Evolutionary conservation across 35 echinoderm and acorn worm genomes (phyloP).

Genomic region (Heliocidaris erythrogramma): DNA sequence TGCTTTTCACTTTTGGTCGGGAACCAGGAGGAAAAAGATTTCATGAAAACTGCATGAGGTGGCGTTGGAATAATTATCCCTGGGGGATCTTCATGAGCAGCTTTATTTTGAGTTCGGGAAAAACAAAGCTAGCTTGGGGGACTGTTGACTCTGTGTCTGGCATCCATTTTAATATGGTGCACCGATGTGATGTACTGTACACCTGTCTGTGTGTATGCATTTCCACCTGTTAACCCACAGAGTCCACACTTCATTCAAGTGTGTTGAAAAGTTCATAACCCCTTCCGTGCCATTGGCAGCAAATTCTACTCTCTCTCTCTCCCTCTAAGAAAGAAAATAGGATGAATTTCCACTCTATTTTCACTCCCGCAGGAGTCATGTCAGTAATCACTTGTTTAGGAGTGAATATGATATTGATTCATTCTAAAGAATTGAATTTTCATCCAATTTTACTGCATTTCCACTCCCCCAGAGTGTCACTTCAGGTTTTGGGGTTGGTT

Average conservation of each 20-base stretch:
- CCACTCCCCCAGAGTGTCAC: no score
- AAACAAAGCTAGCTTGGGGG: background rate
- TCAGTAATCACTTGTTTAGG: no score
- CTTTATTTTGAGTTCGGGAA: background rate
- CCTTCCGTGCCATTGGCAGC: background rate
- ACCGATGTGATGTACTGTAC: background rate
- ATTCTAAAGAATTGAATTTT: no score
- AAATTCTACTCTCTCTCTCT: no score
- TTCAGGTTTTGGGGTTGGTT: no score
- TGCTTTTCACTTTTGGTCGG: background rate
- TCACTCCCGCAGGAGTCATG: no score
- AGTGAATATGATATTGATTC: no score
- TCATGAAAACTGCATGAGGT: conserved; percentile 2
- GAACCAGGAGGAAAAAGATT: background rate
- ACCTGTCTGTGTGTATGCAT: background rate
- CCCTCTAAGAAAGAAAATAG: no score
- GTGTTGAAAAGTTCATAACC: background rate
- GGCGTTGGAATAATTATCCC: background rate
- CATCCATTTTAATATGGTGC: background rate
- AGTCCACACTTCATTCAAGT: background rate
- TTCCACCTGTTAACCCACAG: background rate
- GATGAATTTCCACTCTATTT: no score
- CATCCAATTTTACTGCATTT: no score
- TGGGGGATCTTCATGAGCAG: background rate
- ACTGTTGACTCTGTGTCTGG: background rate